Conservation (phyloP, 2,113 vertebrate genomes). For the Pantherophis guttatus region DNA sequence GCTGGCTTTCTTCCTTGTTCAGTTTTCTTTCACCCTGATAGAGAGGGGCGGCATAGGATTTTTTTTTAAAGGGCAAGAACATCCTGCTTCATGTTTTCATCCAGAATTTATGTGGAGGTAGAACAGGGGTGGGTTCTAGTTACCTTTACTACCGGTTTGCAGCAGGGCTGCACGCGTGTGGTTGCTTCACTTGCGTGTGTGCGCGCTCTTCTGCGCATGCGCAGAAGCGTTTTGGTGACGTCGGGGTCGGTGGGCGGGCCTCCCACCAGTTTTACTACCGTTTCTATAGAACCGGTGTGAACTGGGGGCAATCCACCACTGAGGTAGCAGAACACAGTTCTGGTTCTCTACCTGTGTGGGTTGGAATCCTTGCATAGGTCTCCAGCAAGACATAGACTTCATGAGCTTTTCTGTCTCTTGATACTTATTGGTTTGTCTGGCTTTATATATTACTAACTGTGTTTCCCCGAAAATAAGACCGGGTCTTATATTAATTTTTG, state of each 20-base stretch:
- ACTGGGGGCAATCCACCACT: no score
- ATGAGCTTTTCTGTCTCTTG: neutral
- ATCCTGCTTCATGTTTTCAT: neutral
- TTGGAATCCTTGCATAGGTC: neutral
- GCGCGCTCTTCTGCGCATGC: no score
- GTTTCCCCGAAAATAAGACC: no score
- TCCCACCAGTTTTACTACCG: no score
- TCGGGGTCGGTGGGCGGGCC: no score
- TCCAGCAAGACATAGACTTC: neutral
- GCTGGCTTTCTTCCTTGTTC: neutral
- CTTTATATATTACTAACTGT: neutral
- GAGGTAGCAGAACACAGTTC: neutral
- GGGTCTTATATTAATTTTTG: no score
- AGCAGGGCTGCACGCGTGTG: accelerated
- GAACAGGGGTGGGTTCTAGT: no score
- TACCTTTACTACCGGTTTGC: no score
- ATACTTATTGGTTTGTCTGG: neutral
- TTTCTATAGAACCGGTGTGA: no score
- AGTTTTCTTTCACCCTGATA: neutral
- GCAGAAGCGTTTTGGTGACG: no score
- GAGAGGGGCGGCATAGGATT: neutral
- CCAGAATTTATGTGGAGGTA: neutral
- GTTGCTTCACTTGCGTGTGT: no score
- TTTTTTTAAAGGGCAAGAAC: neutral
- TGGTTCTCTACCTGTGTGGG: neutral